Percentiles rank a stretch among this genome's conserved stretches.
Conservation (phyloP, 2,888 invertebrate genomes). For the Teleiodes luculella region DNA sequence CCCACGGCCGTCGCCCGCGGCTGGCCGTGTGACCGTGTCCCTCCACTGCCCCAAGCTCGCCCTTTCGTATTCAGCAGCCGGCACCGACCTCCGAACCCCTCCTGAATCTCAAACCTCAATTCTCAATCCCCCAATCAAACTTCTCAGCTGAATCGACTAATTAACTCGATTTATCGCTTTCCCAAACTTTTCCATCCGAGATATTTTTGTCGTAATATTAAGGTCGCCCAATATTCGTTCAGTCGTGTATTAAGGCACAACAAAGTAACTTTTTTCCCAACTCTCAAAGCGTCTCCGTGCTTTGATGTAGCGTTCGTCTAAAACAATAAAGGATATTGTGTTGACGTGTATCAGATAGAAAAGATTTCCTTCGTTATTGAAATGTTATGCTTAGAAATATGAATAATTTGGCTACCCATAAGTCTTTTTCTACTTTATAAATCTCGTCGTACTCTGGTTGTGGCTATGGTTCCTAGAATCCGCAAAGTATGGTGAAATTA, state of each 20-base stretch:
- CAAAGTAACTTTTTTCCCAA: slow-evolving; percentile 42
- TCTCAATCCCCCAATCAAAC: slow-evolving; percentile 48
- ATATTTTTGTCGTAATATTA: slow-evolving; percentile 53
- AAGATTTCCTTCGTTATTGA: slow-evolving; percentile 45
- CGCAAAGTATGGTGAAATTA: slow-evolving; percentile 56
- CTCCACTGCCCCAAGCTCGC: slow-evolving; percentile 29
- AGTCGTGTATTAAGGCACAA: slow-evolving; percentile 37
- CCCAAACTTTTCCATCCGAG: slow-evolving; percentile 51
- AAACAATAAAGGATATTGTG: slow-evolving; percentile 40
- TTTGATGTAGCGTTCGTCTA: slow-evolving; percentile 54
- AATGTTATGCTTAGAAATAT: slow-evolving; percentile 46
- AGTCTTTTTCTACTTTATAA: no score
- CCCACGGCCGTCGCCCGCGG: background rate
- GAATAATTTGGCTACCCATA: slow-evolving; percentile 48
- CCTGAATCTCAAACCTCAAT: slow-evolving; percentile 31
- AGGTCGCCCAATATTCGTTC: slow-evolving; percentile 58
- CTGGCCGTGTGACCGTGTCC: slow-evolving; percentile 29
- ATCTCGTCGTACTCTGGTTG: slow-evolving; percentile 44
- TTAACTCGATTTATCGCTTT: slow-evolving; percentile 72
- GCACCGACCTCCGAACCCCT: slow-evolving; percentile 18
- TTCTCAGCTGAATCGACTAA: slow-evolving; percentile 69
- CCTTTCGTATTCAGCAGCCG: slow-evolving; percentile 33
- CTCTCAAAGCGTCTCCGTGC: slow-evolving; percentile 40
- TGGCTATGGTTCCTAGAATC: slow-evolving; percentile 52
- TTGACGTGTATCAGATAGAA: slow-evolving; percentile 35